phyloP scores from a whole-genome alignment of 23 tunicate genomes.

The Phallusia fumigata region DNA sequence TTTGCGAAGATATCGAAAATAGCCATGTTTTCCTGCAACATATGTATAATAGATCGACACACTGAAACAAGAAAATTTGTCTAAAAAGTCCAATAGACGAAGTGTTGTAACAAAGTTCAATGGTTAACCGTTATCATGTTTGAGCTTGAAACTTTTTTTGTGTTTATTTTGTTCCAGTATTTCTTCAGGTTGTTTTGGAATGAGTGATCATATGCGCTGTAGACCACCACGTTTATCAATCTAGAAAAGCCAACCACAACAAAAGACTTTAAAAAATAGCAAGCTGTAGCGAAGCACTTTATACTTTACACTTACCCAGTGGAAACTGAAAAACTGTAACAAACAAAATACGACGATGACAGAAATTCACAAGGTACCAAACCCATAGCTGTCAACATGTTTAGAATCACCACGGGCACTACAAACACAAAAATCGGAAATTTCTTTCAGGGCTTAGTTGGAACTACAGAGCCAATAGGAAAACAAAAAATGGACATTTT shows the following conservation, averaged over 20 bases:
- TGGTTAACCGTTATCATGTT: too few relatives aligned
- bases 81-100: too few relatives aligned
- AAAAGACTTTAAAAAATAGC: background rate
- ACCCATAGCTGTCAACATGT: background rate
- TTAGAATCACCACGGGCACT: background rate
- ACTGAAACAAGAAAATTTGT: too few relatives aligned
- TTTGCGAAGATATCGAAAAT: too few relatives aligned
- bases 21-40: too few relatives aligned
- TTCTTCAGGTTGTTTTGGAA: background rate
- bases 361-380: background rate
- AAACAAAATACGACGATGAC: background rate
- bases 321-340: background rate
- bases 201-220: background rate
- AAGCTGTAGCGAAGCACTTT: background rate
- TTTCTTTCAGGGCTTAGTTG: too few relatives aligned
- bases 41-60: too few relatives aligned
- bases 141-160: too few relatives aligned
- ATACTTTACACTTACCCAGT: background rate
- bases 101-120: too few relatives aligned
- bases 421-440: background rate
- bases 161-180: background rate
- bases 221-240: background rate
- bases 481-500: too few relatives aligned
- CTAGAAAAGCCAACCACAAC: background rate
- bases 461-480: too few relatives aligned